Conservation (phyloP, 1,140 invertebrate genomes). For the Hycleus cichorii region DNA sequence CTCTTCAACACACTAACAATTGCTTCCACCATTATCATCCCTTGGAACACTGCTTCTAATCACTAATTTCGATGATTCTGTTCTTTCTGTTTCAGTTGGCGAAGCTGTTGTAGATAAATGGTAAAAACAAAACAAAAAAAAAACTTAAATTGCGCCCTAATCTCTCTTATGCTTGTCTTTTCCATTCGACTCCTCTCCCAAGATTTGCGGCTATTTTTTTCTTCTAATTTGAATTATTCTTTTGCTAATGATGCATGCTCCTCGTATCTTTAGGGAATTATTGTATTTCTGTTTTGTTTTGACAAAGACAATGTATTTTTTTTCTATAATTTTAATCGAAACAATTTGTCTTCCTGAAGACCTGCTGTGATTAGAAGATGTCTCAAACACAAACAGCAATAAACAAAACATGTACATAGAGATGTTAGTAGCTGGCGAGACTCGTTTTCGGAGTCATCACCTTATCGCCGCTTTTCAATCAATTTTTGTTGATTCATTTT, state of each 20-base stretch:
- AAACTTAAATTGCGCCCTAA: background rate
- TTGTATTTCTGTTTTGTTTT: background rate
- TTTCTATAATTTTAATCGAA: slow-evolving; percentile 9
- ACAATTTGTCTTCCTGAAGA: slow-evolving; percentile 20
- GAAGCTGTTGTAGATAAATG: slow-evolving; percentile 38
- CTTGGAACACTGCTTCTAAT: no score
- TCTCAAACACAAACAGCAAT: background rate
- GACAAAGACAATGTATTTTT: slow-evolving; percentile 9
- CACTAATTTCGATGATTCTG: background rate
- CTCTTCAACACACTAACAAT: no score
- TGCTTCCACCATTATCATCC: no score
- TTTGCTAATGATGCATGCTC: slow-evolving; percentile 3
- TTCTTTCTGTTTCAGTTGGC: slow-evolving; percentile 38
- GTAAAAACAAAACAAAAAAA: slow-evolving; percentile 12
- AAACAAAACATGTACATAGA: slow-evolving; percentile 7
- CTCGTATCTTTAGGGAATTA: slow-evolving; percentile 9
- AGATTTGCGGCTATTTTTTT: slow-evolving; percentile 25
- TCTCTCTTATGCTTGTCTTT: slow-evolving; percentile 12
- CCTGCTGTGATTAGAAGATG: slow-evolving; percentile 32
- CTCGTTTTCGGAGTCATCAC: slow-evolving; percentile 10
- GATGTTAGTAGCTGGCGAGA: background rate
- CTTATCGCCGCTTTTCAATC: background rate
- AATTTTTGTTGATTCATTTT: no score
- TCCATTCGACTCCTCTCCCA: slow-evolving; percentile 6
- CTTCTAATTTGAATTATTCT: background rate